A percentile compares a stretch with the other conserved stretches of the same genome.
phyloP scores from a whole-genome alignment of 1,140 invertebrate genomes.

The Orius laevigatus region DNA sequence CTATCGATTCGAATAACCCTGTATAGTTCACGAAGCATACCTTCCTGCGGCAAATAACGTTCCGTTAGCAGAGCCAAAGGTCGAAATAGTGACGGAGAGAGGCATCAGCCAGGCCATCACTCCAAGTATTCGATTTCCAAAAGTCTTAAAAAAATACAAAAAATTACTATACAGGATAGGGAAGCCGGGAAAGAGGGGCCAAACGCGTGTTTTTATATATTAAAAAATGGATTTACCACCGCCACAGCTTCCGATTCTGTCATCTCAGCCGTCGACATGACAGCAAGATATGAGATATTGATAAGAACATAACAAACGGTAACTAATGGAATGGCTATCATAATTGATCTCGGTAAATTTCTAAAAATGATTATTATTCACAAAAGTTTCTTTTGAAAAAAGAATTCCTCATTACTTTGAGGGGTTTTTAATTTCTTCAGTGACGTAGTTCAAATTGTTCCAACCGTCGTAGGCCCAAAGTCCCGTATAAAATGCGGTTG shows the following conservation, averaged over 20 bases:
- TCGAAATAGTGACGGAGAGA: constrained; percentile 85
- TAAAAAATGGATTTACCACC: constrained; percentile 45
- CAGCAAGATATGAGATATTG: constrained; percentile 92
- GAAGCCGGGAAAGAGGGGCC: too few species aligned
- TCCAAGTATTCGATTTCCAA: constrained; percentile 70
- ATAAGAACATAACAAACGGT: constrained; percentile 91
- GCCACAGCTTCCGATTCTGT: constrained; percentile 91
- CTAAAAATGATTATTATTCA: constrained; percentile 29
- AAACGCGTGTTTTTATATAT: neutral
- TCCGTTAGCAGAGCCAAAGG: constrained; percentile 93
- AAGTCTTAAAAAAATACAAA: constrained; percentile 39
- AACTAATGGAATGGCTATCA: constrained; percentile 89
- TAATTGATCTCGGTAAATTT: constrained; percentile 88
- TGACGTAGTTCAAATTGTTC: constrained; percentile 98
- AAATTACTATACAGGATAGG: neutral
- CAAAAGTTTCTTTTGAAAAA: neutral
- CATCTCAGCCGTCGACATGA: constrained; percentile 88
- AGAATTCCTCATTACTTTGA: constrained; percentile 56
- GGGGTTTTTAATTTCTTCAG: constrained; percentile 97
- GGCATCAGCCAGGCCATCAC: constrained; percentile 85
- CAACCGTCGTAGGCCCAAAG: constrained; percentile 98
- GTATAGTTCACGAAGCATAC: constrained; percentile 24
- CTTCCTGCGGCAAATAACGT: constrained; percentile 82
- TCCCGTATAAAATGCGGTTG: constrained; percentile 92
- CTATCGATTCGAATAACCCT: neutral